Evolutionary conservation across 2,113 vertebrate species (phyloP).

Genomic region (Rattus norvegicus): DNA sequence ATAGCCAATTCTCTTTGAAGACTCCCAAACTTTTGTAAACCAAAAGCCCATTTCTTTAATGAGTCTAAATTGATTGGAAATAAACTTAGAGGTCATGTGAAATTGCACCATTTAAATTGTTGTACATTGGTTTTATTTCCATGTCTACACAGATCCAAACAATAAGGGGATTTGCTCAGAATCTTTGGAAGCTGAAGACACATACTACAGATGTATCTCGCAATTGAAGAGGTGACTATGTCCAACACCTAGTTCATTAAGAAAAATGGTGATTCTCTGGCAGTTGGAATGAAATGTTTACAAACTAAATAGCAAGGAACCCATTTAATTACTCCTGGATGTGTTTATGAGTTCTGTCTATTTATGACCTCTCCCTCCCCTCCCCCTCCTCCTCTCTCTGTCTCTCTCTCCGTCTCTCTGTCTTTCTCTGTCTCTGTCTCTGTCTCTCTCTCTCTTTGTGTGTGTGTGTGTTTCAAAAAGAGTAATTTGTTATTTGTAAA

Average conservation of each 20-base stretch:
- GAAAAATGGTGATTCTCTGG: slow-evolving; percentile 46
- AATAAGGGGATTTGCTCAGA: not conserved
- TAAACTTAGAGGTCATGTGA: slow-evolving; percentile 40
- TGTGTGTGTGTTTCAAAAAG: not conserved
- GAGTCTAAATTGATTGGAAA: slow-evolving; percentile 37
- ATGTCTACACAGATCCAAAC: slow-evolving; percentile 33
- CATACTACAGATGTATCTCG: not conserved
- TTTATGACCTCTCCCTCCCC: not conserved
- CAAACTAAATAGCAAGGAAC: slow-evolving; percentile 45
- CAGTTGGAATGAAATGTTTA: slow-evolving; percentile 51
- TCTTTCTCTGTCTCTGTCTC: not conserved
- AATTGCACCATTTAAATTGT: slow-evolving; percentile 42
- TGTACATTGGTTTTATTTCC: slow-evolving; percentile 46
- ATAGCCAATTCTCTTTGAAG: slow-evolving; percentile 33
- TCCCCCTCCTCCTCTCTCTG: not conserved
- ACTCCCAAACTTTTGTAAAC: slow-evolving; percentile 48
- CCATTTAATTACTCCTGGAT: slow-evolving; percentile 53
- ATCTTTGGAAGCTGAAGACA: slow-evolving; percentile 19
- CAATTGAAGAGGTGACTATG: not conserved
- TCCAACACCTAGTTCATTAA: slow-evolving; percentile 1
- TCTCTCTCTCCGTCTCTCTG: not conserved
- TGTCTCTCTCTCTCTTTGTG: not conserved
- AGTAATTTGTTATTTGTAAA: slow-evolving; percentile 41
- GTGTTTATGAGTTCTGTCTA: slow-evolving; percentile 28
- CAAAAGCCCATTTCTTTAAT: not conserved